Base-by-base conservation (phyloP, 2,797 vertebrate species). In the Liasis olivaceus region DNA sequence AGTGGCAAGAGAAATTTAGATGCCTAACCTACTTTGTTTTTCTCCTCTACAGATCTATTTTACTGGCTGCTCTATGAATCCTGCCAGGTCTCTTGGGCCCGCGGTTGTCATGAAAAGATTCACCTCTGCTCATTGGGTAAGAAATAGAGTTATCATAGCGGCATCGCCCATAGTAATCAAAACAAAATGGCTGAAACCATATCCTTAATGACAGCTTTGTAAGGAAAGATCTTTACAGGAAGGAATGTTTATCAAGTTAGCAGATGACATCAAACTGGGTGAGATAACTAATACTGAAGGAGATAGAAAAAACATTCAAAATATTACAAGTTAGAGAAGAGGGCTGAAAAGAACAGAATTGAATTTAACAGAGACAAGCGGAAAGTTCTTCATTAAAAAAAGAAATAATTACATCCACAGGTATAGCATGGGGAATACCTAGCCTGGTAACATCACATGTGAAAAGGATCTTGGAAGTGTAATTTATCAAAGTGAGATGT, bases 1-100 rank as follows among this genome's bases (percentile, higher is more conserved):
- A 11, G 6, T 59, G 85, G 5, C 51, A 66, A 28, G 60, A 15
- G 87, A 72, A 28, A 0, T 24, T 63, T 62, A 63, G 31, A 22
- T 4, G 2, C 1, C 62, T 87, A 56, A 54, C 87, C 2, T 31
- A 63, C 62, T 13, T 6, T 64, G 56, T 13, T 11, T 59, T 5
- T 1, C 91, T 88, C 1, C 90, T 47, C 31, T 3, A 58, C 94
- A 98, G 98, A 98, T 98, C 95, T 98, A 98, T 94, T 98, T 98
- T 95, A 98, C 98, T 0, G 98, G 98, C 94, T 98, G 98, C 92
- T 98, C 98, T 95, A 98, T 98, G 98, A 98, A 98, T 36, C 98
- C 98, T 0, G 98, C 98, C 20, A 96, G 98, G 13, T 98, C 98
- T 63, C 98, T 98, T 0, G 98, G 97, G 9, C 98, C 98, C 0